Base-by-base conservation (phyloP, 2,888 invertebrate species). In the Ernsta delagoae region DNA sequence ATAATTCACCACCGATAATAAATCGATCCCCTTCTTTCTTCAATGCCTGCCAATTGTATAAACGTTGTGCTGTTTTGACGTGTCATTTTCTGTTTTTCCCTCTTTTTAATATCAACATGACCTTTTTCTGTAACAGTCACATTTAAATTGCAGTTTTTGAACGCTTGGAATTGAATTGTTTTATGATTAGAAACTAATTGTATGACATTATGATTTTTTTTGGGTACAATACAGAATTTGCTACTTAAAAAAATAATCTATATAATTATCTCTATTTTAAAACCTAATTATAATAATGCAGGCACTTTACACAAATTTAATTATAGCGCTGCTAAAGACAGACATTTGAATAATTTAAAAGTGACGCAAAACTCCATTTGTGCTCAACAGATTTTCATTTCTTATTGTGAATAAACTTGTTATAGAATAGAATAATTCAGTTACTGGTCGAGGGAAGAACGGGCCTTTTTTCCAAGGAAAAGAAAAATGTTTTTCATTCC, bases 371-470 rank as follows among this genome's bases (percentile, higher is more conserved):
- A 60, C 31, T 56, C 67, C 60, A 67, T 56, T 69, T 65, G 59
- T 61, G 31, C 63, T 50, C 48, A 62, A 53, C n/a, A 63, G 50
- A 59, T n/a, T 69, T 56, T 57, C 57, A 45, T 69, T 63, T 57
- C 68, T 72, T 84, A 89, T 89, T 91, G 89, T 90, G 79, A 90
- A 86, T 90, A 87, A 90, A 89, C 82, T 86, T 89, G 89, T 90
- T 89, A 90, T 85, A 85, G 83, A 90, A 90, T 86, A 88, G 82
- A 88, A 90, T 91, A 92, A 92, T 89, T 88, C 83, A 82, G 80
- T 92, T 89, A 89, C 82, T 77, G 79, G 79, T 77, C 77, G 77
- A 79, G 79, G 78, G 79, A 78, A 78, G 80, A 83, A 80, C 78
- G 75, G 76, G 75, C 76, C 80, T 81, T 82, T 84, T 75, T 78